phyloP scores from a whole-genome alignment of 2,888 invertebrate genomes.

The Mesorhabditis belari region DNA sequence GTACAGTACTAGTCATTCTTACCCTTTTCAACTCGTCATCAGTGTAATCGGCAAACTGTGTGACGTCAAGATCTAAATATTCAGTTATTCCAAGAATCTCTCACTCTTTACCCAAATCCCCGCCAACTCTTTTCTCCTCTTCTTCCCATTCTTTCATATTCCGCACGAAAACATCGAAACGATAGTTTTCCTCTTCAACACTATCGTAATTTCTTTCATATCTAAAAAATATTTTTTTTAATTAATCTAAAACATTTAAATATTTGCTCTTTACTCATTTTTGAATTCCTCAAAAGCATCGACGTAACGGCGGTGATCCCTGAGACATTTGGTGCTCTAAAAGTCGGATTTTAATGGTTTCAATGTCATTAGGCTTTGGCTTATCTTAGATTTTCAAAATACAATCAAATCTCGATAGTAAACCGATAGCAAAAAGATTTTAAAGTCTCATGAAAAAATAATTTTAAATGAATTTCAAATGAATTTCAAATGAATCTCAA shows the following conservation, averaged over 20 bases:
- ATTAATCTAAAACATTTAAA: not conserved
- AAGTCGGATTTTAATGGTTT: no score
- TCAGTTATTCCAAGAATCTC: not conserved
- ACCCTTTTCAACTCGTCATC: not conserved
- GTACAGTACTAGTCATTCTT: no score
- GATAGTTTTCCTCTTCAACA: not conserved
- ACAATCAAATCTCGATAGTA: no score
- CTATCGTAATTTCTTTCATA: not conserved
- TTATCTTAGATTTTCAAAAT: not conserved
- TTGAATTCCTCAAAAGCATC: not conserved
- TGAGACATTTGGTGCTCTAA: no score
- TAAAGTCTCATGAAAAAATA: no score
- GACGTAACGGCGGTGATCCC: not conserved
- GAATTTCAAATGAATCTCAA: no score
- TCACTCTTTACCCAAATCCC: not conserved
- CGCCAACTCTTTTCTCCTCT: not conserved
- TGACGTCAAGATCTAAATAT: not conserved
- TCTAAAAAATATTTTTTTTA: no score
- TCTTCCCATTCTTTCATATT: not conserved
- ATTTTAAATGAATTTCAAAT: no score
- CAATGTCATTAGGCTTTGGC: not conserved
- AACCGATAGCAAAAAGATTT: no score
- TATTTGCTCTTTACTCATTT: not conserved
- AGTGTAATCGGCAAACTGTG: not conserved
- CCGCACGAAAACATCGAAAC: not conserved